Evolutionary conservation across 2,113 vertebrate species (phyloP).

Genomic region (Tragelaphus imberbis): DNA sequence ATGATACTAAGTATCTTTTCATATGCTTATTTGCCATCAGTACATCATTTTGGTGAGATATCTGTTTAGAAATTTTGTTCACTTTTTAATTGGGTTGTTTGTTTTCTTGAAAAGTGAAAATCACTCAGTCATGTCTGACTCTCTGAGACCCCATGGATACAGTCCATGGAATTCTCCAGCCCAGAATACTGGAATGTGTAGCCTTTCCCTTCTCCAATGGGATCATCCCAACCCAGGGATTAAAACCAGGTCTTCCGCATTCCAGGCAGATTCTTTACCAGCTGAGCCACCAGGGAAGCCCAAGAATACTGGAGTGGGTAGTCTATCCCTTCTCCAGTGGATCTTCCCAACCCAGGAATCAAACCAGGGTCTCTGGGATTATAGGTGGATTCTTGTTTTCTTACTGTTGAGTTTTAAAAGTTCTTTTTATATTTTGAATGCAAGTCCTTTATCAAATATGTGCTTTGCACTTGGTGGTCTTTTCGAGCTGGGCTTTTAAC

Average conservation of each 20-base stretch:
- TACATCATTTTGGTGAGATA: neutral
- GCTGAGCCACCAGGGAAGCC: neutral
- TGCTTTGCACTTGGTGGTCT: neutral
- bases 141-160: neutral
- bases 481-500: neutral
- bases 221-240: neutral
- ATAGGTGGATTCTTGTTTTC: neutral
- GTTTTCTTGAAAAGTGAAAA: neutral
- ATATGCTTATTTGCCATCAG: neutral
- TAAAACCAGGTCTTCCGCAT: fast-evolving
- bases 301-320: neutral
- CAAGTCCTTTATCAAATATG: neutral
- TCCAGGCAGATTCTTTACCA: neutral
- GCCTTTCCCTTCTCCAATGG: neutral
- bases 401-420: neutral
- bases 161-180: neutral
- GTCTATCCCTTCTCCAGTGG: neutral
- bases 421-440: neutral
- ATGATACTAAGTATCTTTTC: neutral
- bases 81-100: neutral
- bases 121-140: neutral
- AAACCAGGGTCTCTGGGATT: neutral
- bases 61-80: neutral
- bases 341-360: neutral
- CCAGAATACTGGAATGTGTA: neutral